These are phyloP conservation scores for Eueides isabella DNA, from an alignment of 1,140 invertebrate species.

Conservation along the genomic window DNA sequence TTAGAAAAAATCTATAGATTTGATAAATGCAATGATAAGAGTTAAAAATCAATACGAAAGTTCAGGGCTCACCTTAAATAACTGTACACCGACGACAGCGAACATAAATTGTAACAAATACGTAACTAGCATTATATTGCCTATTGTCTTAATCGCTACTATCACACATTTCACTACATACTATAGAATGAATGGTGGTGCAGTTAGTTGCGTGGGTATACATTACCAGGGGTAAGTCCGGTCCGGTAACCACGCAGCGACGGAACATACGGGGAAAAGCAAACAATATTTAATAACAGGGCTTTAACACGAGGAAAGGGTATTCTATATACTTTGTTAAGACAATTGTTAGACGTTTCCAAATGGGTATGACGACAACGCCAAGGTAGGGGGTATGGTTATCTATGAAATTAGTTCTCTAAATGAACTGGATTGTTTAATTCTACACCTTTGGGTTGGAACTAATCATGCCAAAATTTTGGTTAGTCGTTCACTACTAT, in stretches of 20 bases:
- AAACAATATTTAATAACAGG: slow-evolving; percentile 70
- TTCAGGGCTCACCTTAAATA: slow-evolving; percentile 93
- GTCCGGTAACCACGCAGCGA: slow-evolving; percentile 64
- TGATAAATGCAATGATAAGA: neutral
- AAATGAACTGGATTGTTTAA: slow-evolving; percentile 47
- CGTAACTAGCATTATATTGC: slow-evolving; percentile 99
- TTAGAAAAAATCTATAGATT: neutral
- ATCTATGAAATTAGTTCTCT: slow-evolving; percentile 54
- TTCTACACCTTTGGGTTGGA: slow-evolving; percentile 71
- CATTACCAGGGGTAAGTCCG: slow-evolving; percentile 72
- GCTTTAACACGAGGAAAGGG: slow-evolving; percentile 32
- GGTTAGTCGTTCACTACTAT: slow-evolving; percentile 12
- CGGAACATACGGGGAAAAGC: slow-evolving; percentile 77
- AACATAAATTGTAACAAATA: slow-evolving; percentile 99
- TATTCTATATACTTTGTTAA: slow-evolving; percentile 45
- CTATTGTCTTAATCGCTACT: slow-evolving; percentile 99
- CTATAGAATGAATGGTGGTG: slow-evolving; percentile 81
- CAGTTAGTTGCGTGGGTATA: slow-evolving; percentile 68
- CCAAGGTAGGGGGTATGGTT: slow-evolving; percentile 72
- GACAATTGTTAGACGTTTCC: slow-evolving; percentile 45
- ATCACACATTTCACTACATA: slow-evolving; percentile 99
- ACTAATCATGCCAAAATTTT: slow-evolving; percentile 33
- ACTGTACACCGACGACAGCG: slow-evolving; percentile 99
- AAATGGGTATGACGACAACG: slow-evolving; percentile 49
- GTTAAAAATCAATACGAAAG: neutral